phyloP scores from a whole-genome alignment of 1,140 invertebrate species.

The Leucophenga varia region DNA sequence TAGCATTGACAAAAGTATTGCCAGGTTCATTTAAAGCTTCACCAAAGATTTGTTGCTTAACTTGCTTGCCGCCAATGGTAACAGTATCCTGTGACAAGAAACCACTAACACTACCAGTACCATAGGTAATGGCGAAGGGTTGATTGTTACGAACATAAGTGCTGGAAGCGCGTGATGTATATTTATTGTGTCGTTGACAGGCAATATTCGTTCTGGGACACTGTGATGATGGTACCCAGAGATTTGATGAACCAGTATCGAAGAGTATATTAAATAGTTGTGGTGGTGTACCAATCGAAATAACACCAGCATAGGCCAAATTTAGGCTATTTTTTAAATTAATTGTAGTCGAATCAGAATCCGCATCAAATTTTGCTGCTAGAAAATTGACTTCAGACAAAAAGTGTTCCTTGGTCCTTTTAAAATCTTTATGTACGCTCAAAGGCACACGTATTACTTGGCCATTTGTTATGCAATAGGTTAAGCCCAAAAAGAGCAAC shows the following conservation, averaged over 20 bases:
- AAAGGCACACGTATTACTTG: too few relatives aligned
- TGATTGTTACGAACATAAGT: conserved; percentile 21
- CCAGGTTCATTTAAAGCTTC: conserved; percentile 92
- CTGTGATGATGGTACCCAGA: conserved; percentile 34
- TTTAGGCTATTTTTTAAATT: conserved; percentile 15
- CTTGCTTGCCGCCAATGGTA: conserved; percentile 62
- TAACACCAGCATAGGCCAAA: conserved; percentile 65
- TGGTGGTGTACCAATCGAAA: conserved; percentile 87
- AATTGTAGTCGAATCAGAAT: too few relatives aligned
- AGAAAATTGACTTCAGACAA: too few relatives aligned
- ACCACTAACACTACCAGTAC: conserved; percentile 20
- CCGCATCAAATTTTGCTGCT: too few relatives aligned
- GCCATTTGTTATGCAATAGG: too few relatives aligned
- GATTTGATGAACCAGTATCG: conserved; percentile 38
- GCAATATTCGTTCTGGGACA: conserved; percentile 22
- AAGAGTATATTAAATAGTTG: conserved; percentile 62
- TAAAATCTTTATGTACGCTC: too few relatives aligned
- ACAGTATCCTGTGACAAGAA: conserved; percentile 25
- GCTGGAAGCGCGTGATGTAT: conserved; percentile 12
- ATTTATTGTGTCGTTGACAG: conserved; percentile 28
- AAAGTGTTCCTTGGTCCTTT: too few relatives aligned
- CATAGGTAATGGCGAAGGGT: conserved; percentile 23
- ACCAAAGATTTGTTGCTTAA: conserved; percentile 87
- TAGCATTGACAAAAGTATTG: conserved; percentile 84
- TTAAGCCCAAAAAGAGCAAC: too few relatives aligned